phyloP scores from a whole-genome alignment of 1,140 invertebrate genomes.

The Diprion similis region DNA sequence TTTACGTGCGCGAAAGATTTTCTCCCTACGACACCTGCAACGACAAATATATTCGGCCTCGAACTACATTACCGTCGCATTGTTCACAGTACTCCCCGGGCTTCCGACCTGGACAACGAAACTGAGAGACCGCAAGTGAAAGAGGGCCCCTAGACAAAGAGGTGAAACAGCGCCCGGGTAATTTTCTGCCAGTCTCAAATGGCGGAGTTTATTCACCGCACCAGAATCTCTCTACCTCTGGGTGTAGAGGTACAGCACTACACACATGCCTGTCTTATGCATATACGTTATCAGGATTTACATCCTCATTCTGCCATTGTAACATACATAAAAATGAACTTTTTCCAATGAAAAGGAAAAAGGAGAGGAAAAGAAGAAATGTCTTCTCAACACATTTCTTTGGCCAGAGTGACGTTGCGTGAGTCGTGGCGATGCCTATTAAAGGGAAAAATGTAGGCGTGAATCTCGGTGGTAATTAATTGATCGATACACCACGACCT shows the following conservation, averaged over 20 bases:
- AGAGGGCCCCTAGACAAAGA: background rate
- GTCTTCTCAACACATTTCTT: background rate
- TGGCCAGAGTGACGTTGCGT: background rate
- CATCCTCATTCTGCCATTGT: no score
- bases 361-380: background rate
- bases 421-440: background rate
- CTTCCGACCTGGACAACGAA: background rate
- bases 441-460: background rate
- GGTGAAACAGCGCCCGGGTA: background rate
- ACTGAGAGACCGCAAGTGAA: background rate
- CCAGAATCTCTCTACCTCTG: background rate
- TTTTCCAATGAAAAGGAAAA: no score
- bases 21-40: background rate
- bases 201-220: slow-evolving; percentile 4
- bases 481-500: background rate
- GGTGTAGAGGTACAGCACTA: background rate
- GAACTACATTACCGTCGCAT: background rate
- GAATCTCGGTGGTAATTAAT: background rate
- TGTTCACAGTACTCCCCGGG: background rate
- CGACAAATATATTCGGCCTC: background rate
- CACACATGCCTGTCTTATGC: background rate
- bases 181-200: background rate
- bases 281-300: no score
- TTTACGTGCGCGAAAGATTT: background rate
- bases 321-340: background rate